phyloP scores from a whole-genome alignment of 1,140 invertebrate genomes.

The Drosophila athabasca region DNA sequence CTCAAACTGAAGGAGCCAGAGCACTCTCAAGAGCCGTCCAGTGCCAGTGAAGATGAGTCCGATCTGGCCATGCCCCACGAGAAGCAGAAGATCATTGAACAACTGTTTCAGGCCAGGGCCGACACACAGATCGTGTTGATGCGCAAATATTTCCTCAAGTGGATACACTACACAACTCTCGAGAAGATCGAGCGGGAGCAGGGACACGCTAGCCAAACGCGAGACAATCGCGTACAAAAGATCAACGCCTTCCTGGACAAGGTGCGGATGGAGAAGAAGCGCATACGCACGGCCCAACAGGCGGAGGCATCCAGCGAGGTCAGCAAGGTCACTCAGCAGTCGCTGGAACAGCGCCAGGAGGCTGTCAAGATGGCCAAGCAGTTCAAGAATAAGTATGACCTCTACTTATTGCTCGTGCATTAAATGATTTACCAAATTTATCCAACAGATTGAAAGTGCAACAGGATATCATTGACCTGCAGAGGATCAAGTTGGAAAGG shows the following conservation, averaged over 20 bases:
- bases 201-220: conserved; percentile 14
- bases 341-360: conserved; percentile 45
- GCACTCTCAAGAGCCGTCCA: background rate
- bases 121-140: conserved; percentile 54
- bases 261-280: conserved; percentile 77
- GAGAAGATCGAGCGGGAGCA: conserved; percentile 73
- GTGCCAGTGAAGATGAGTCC: conserved; percentile 39
- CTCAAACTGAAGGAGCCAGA: conserved; percentile 40
- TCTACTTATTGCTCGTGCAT: too few relatives aligned
- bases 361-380: conserved; percentile 68
- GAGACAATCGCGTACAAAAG: conserved; percentile 67
- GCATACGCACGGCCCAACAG: conserved; percentile 33
- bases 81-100: conserved; percentile 72
- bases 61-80: conserved; percentile 23
- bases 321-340: conserved; percentile 34
- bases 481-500: conserved; percentile 86
- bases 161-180: conserved; percentile 80
- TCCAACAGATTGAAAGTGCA: conserved; percentile 85
- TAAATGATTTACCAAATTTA: too few relatives aligned
- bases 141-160: conserved; percentile 81
- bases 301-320: background rate
- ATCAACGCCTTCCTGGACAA: conserved; percentile 83
- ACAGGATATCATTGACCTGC: conserved; percentile 87
- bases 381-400: conserved; percentile 69
- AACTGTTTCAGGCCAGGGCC: conserved; percentile 61